These are phyloP conservation scores for Benthosema pterotum DNA, from an alignment of 2,797 vertebrate species.

Conservation along the genomic window DNA sequence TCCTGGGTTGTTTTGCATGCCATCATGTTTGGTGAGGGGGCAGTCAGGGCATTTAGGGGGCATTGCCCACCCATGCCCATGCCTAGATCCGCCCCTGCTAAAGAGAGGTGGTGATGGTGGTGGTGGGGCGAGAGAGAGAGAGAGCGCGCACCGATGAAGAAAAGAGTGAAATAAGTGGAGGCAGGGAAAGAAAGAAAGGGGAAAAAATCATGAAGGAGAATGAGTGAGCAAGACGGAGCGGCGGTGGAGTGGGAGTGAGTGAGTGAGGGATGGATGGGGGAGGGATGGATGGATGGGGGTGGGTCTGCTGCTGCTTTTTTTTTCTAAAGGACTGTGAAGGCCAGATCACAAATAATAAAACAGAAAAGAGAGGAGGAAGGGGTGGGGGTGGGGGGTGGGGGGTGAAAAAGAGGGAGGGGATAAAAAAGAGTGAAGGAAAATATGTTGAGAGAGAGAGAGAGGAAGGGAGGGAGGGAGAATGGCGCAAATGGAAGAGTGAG, in stretches of 20 bases:
- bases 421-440: slow-evolving; percentile 60
- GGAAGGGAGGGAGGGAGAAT: slow-evolving; percentile 47
- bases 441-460: slow-evolving; percentile 57
- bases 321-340: slow-evolving; percentile 71
- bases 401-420: slow-evolving; percentile 26
- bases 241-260: slow-evolving; percentile 37
- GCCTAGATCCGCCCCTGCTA: no score
- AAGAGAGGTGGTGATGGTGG: no score
- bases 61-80: no score
- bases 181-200: no score
- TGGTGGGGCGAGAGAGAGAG: background rate
- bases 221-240: slow-evolving; percentile 42
- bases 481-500: slow-evolving; percentile 75
- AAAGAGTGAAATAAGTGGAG: background rate
- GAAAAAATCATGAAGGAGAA: slow-evolving; percentile 50
- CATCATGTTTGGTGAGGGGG: no score
- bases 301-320: slow-evolving; percentile 69
- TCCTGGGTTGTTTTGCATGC: no score
- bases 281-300: no score
- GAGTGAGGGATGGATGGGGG: slow-evolving; percentile 18
- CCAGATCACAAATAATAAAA: slow-evolving; percentile 82
- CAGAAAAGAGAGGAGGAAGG: slow-evolving; percentile 54
- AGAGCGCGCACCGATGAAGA: no score
- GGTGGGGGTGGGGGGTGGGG: slow-evolving; percentile 35
- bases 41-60: no score